These are phyloP conservation scores for Halisarca cf. caerulea DNA, from an alignment of 37 sponge, comb jelly and placozoan species.

Conservation along the genomic window DNA sequence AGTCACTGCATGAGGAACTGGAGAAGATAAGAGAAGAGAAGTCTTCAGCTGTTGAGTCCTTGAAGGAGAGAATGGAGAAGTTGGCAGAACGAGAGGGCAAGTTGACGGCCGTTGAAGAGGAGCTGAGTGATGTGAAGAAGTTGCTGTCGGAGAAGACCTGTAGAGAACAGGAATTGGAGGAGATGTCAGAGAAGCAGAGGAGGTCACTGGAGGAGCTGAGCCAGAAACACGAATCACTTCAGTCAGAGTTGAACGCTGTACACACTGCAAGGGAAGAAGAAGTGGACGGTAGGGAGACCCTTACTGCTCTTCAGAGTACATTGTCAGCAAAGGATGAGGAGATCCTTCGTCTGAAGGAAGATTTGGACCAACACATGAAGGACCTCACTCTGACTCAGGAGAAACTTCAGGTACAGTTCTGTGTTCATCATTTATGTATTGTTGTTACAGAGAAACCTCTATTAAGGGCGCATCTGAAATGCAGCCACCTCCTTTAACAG, in stretches of 20 bases:
- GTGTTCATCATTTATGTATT: too few species aligned
- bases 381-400: background rate
- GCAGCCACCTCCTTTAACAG: too few species aligned
- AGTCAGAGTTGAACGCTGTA: background rate
- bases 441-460: too few species aligned
- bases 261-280: background rate
- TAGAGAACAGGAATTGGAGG: background rate
- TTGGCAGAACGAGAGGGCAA: background rate
- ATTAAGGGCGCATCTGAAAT: too few species aligned
- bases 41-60: background rate
- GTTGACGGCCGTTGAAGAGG: background rate
- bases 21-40: background rate
- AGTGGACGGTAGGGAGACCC: background rate
- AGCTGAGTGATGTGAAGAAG: background rate
- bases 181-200: constrained; percentile 21
- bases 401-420: background rate
- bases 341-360: constrained; percentile 4
- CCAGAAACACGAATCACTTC: background rate
- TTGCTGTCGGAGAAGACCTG: background rate
- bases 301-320: background rate
- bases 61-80: background rate
- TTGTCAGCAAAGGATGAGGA: background rate
- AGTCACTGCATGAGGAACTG: background rate
- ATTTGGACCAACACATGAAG: background rate
- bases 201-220: background rate